Percentiles rank a stretch among this genome's conserved stretches.
These are phyloP conservation scores for Parotocinclus haroldoi DNA, from an alignment of 2,797 vertebrate species.

Conservation along the genomic window DNA sequence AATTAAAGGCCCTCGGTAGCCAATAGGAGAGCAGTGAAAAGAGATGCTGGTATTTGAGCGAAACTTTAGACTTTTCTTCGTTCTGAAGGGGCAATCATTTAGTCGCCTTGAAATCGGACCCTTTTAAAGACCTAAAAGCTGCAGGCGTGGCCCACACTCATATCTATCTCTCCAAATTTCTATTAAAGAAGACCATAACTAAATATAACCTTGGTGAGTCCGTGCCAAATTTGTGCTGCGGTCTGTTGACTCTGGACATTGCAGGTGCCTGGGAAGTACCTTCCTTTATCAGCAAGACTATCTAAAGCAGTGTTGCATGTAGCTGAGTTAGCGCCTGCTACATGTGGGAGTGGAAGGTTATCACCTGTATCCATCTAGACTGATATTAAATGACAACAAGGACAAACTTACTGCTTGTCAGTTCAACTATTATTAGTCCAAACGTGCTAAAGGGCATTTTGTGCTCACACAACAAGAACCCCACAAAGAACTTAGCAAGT, in stretches of 20 bases:
- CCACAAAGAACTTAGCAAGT: conserved; percentile 1
- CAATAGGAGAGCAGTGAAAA: conserved; percentile 45
- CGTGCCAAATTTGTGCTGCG: conserved; percentile 9
- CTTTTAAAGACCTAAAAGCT: conserved; percentile 31
- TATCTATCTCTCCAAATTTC: conserved; percentile 16
- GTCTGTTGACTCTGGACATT: conserved; percentile 23
- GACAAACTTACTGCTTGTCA: conserved; percentile 18
- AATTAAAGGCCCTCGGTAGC: conserved; percentile 47
- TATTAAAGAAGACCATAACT: conserved; percentile 13
- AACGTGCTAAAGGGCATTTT: neutral
- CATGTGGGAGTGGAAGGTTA: conserved; percentile 19
- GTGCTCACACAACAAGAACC: conserved; percentile 9
- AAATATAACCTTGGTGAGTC: neutral
- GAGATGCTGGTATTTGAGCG: conserved; percentile 41
- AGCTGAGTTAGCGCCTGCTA: conserved; percentile 25
- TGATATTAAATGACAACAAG: conserved; percentile 20
- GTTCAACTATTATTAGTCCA: neutral
- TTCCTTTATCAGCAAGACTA: conserved; percentile 27
- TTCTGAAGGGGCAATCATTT: conserved; percentile 45
- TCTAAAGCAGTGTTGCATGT: conserved; percentile 22
- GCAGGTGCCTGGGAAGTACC: conserved; percentile 25
- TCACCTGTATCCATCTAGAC: conserved; percentile 12
- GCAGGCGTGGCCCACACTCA: conserved; percentile 27
- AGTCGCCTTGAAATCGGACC: conserved; percentile 46
- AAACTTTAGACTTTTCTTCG: conserved; percentile 47